Conservation (phyloP, 2,113 vertebrate genomes). For the Alethe diademata region DNA sequence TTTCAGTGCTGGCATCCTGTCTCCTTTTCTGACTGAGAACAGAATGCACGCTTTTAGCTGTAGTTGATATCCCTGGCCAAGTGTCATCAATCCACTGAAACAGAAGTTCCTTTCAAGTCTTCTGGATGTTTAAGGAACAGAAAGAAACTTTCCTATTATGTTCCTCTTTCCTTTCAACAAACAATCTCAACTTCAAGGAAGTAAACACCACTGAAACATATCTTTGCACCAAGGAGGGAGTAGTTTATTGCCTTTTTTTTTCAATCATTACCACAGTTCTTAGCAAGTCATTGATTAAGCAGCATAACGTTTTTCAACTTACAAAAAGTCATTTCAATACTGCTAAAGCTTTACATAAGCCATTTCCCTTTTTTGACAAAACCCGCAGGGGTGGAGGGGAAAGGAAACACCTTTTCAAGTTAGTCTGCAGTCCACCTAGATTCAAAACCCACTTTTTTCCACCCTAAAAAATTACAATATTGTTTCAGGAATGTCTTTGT, state of each 20-base stretch:
- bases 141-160: not conserved
- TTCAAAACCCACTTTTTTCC: not conserved
- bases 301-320: not conserved
- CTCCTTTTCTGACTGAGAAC: not conserved
- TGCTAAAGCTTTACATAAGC: rapidly evolving
- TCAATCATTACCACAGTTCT: not conserved
- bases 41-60: not conserved
- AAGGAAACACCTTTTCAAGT: not conserved
- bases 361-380: not conserved
- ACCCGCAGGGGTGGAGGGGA: rapidly evolving
- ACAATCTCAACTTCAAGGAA: not conserved
- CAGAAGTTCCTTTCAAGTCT: not conserved
- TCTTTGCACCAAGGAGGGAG: not conserved
- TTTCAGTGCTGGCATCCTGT: not conserved
- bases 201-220: not conserved
- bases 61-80: not conserved
- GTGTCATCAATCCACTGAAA: not conserved
- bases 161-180: not conserved
- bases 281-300: not conserved
- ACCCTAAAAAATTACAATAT: not conserved
- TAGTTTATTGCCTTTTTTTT: not conserved
- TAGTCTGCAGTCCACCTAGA: not conserved
- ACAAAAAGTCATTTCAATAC: not conserved
- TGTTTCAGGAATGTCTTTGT: not conserved
- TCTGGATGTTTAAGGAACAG: not conserved